phyloP scores from a whole-genome alignment of 2,888 invertebrate species.

The Leptinotarsa rubiginosa region DNA sequence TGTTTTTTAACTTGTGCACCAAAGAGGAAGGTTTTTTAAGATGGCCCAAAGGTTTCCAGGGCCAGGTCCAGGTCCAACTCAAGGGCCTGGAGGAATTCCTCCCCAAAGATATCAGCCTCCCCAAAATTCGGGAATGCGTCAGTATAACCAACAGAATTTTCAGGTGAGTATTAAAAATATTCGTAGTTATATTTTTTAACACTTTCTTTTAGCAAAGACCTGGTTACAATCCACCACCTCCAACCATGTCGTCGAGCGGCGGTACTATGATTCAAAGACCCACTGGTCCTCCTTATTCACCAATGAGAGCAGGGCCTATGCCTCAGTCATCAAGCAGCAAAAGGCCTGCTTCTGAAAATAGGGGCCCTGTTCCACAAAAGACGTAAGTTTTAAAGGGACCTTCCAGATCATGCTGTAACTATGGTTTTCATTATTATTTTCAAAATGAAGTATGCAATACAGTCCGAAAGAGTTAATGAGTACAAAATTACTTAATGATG shows the following conservation, averaged over 20 bases:
- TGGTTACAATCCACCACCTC: slow-evolving; percentile 72
- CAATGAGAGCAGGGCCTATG: slow-evolving; percentile 73
- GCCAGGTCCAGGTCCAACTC: slow-evolving; percentile 67
- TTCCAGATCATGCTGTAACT: too few relatives aligned
- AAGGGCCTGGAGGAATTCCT: slow-evolving; percentile 69
- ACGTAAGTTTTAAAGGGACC: slow-evolving; percentile 63
- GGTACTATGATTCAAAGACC: slow-evolving; percentile 72
- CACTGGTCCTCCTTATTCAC: slow-evolving; percentile 70
- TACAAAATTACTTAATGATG: too few relatives aligned
- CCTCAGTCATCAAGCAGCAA: slow-evolving; percentile 72
- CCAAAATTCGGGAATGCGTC: slow-evolving; percentile 75
- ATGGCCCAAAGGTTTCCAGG: slow-evolving; percentile 73
- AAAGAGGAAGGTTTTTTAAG: not conserved
- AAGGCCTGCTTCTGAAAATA: slow-evolving; percentile 71
- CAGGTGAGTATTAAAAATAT: slow-evolving; percentile 70
- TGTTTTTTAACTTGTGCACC: not conserved
- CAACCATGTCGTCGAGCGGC: slow-evolving; percentile 70
- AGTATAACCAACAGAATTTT: slow-evolving; percentile 80
- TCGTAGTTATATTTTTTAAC: not conserved
- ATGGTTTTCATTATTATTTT: too few relatives aligned
- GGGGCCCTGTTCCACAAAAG: slow-evolving; percentile 74
- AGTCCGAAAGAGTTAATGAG: too few relatives aligned
- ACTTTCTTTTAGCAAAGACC: slow-evolving; percentile 64
- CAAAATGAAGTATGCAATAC: too few relatives aligned
- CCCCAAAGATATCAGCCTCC: slow-evolving; percentile 73